Percentiles rank a stretch among this genome's conserved stretches.
Conservation (phyloP, 2,888 invertebrate genomes). For the Teinopalpus imperialis region DNA sequence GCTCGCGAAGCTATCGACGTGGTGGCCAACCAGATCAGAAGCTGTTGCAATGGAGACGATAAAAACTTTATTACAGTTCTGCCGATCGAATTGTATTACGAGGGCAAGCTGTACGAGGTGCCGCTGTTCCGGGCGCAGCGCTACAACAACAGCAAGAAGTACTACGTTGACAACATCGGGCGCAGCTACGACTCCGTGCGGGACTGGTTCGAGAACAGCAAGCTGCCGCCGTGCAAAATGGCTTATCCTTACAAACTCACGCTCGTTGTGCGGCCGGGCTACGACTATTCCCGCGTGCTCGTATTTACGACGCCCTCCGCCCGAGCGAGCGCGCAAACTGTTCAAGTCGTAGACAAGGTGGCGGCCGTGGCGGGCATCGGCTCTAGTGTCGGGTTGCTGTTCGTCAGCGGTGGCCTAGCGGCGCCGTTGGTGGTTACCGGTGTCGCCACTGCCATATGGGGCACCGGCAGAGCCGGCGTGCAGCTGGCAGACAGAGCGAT, state of each 20-base stretch:
- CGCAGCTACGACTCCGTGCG: conserved; percentile 26
- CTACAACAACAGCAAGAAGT: conserved; percentile 25
- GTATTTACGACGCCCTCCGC: conserved; percentile 27
- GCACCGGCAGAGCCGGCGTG: conserved; percentile 30
- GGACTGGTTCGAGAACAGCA: conserved; percentile 30
- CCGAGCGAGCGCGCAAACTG: conserved; percentile 25
- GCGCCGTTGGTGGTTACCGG: conserved; percentile 31
- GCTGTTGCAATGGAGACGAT: conserved; percentile 31
- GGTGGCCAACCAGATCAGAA: conserved; percentile 32
- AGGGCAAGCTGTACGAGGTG: conserved; percentile 34
- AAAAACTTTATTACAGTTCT: conserved; percentile 32
- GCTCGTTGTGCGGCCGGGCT: conserved; percentile 26
- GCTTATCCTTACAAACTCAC: conserved; percentile 30
- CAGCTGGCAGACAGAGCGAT: conserved; percentile 33
- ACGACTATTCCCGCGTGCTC: conserved; percentile 28
- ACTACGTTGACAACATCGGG: conserved; percentile 31
- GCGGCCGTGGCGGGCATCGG: conserved; percentile 31
- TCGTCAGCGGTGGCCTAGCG: conserved; percentile 32
- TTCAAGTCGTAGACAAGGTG: conserved; percentile 28
- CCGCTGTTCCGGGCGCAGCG: conserved; percentile 33
- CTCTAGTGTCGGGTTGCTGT: conserved; percentile 31
- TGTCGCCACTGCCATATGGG: conserved; percentile 31
- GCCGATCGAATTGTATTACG: conserved; percentile 32
- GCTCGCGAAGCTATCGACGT: conserved; percentile 34
- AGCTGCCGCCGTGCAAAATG: conserved; percentile 32